These are phyloP conservation scores for Onchidella celtica DNA, from an alignment of 2,888 invertebrate species.

Conservation along the genomic window DNA sequence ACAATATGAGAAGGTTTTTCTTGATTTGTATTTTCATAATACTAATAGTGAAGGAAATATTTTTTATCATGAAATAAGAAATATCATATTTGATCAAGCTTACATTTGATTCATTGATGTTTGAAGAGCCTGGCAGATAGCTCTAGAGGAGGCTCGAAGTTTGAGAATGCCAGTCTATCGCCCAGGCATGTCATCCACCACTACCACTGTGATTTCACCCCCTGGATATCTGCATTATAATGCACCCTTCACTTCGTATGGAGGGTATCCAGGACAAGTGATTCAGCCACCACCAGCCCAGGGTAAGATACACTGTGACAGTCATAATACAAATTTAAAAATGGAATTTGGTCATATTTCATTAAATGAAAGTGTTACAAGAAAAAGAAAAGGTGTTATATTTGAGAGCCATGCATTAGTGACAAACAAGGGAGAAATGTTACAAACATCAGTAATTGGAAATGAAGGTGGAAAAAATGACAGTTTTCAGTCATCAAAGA, in stretches of 20 bases:
- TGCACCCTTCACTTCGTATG: slow-evolving; percentile 1
- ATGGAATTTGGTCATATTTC: background rate
- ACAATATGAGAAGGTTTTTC: too few relatives aligned
- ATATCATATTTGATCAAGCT: too few relatives aligned
- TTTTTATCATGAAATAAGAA: too few relatives aligned
- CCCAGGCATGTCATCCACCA: background rate
- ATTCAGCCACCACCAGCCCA: slow-evolving; percentile 44
- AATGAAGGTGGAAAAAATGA: too few relatives aligned
- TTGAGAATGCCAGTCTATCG: slow-evolving; percentile 6
- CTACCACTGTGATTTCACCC: slow-evolving; percentile 28
- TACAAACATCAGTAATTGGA: too few relatives aligned
- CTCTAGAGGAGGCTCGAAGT: slow-evolving; percentile 70
- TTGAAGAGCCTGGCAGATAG: slow-evolving; percentile 73
- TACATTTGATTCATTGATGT: background rate
- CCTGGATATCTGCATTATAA: slow-evolving; percentile 25
- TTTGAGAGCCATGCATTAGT: too few relatives aligned
- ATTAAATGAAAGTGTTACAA: too few relatives aligned
- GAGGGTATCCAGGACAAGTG: slow-evolving; percentile 51
- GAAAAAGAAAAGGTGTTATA: too few relatives aligned
- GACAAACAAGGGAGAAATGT: too few relatives aligned
- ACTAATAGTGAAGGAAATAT: too few relatives aligned
- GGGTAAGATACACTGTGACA: slow-evolving; percentile 26
- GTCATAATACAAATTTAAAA: background rate
- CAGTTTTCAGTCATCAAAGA: too few relatives aligned
- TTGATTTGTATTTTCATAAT: too few relatives aligned